Evolutionary conservation across 2,797 vertebrate genomes (phyloP).

Genomic region (Cyprinodon diabolis): DNA sequence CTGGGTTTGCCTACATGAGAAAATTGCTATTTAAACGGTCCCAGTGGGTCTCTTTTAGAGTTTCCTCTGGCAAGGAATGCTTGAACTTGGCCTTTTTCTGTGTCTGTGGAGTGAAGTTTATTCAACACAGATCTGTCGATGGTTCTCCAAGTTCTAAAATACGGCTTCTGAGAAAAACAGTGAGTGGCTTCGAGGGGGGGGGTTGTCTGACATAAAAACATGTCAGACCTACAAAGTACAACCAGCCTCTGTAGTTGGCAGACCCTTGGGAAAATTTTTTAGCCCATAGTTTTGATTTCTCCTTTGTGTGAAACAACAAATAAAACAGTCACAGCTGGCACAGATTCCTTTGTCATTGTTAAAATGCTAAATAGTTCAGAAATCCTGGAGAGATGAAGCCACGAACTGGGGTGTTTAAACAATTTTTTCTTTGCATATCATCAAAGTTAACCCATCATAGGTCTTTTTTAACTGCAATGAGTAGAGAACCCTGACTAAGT

Average conservation of each 20-base stretch:
- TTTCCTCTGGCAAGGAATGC: conserved; percentile 58
- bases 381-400: conserved; percentile 57
- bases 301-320: conserved; percentile 71
- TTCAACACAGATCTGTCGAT: conserved; percentile 20
- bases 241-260: conserved; percentile 50
- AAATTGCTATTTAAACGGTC: conserved; percentile 53
- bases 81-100: conserved; percentile 37
- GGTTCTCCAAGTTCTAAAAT: conserved; percentile 19
- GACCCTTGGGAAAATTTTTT: conserved; percentile 59
- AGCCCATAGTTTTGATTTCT: conserved; percentile 68
- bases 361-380: conserved; percentile 50
- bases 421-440: conserved; percentile 13
- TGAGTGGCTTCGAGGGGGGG: background rate
- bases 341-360: conserved; percentile 65
- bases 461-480: background rate
- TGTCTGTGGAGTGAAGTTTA: conserved; percentile 33
- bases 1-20: conserved; percentile 61
- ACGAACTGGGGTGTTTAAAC: conserved; percentile 60
- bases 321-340: conserved; percentile 61
- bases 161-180: conserved; percentile 20
- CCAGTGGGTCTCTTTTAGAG: conserved; percentile 49
- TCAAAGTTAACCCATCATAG: conserved; percentile 12
- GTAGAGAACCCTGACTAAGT: background rate
- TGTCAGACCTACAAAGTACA: conserved; percentile 36
- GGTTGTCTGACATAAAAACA: background rate